Conservation (phyloP, 2,113 vertebrate genomes). For the Chloebia gouldiae region DNA sequence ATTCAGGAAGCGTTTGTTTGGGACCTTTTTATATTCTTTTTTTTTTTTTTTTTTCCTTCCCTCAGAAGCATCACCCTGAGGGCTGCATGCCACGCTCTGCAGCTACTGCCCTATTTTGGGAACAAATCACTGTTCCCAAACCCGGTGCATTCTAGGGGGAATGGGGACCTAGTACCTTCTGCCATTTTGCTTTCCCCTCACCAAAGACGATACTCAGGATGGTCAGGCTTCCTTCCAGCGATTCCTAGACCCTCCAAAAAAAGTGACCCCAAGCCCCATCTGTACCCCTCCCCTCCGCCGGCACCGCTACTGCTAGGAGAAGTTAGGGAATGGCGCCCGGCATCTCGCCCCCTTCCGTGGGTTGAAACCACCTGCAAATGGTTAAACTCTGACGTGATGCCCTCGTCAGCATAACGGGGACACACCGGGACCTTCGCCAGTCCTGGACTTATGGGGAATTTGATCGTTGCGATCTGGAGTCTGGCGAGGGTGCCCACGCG, state of each 20-base stretch:
- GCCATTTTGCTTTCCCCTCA: neutral
- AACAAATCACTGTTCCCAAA: neutral
- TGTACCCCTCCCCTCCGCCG: fast-evolving
- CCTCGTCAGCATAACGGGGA: neutral
- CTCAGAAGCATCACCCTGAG: neutral
- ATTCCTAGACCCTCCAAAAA: neutral
- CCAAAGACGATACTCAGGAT: neutral
- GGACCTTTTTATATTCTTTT: no score
- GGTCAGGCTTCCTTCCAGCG: neutral
- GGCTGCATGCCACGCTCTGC: neutral
- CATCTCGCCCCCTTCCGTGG: neutral
- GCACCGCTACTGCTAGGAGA: neutral
- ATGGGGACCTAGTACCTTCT: fast-evolving
- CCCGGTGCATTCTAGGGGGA: fast-evolving
- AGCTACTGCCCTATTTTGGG: neutral
- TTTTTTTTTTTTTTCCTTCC: fast-evolving
- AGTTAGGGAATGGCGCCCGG: neutral
- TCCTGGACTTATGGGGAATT: neutral
- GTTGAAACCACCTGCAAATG: constrained; percentile 11
- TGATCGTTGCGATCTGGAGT: neutral
- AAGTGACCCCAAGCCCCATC: neutral
- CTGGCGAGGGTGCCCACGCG: neutral
- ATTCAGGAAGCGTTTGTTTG: neutral
- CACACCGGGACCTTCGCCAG: neutral
- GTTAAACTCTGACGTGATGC: constrained; percentile 52